phyloP scores from a whole-genome alignment of 2,113 vertebrate species.

The Pyxicephalus adspersus region DNA sequence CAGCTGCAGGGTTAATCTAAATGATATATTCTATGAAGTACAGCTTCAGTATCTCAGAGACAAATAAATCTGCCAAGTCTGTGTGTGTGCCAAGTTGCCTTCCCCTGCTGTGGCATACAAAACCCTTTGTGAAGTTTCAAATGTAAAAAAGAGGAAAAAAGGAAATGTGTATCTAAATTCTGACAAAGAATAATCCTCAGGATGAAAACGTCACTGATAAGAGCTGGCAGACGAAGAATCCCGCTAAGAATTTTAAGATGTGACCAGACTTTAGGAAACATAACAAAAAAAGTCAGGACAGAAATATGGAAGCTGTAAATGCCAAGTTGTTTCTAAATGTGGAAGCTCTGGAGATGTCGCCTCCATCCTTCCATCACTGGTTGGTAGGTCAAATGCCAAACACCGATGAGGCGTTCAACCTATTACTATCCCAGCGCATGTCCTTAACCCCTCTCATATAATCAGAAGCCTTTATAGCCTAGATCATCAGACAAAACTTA shows the following conservation, averaged over 20 bases:
- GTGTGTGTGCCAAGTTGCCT: slow-evolving; percentile 20
- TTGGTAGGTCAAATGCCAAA: too few relatives aligned
- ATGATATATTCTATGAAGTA: slow-evolving; percentile 32
- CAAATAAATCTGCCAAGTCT: slow-evolving; percentile 24
- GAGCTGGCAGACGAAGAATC: slow-evolving; percentile 16
- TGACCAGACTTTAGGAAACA: slow-evolving; percentile 5
- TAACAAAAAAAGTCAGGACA: too few relatives aligned
- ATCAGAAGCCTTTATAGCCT: too few relatives aligned
- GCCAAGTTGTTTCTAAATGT: too few relatives aligned
- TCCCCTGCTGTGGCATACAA: slow-evolving; percentile 14
- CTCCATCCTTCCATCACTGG: too few relatives aligned
- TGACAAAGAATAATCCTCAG: slow-evolving; percentile 18
- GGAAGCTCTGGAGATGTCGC: too few relatives aligned
- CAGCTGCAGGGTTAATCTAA: slow-evolving; percentile 28
- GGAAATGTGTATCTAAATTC: slow-evolving; percentile 2
- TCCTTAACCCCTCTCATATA: too few relatives aligned
- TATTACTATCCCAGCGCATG: too few relatives aligned
- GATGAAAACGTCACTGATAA: slow-evolving; percentile 13
- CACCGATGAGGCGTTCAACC: too few relatives aligned
- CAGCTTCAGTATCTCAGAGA: slow-evolving; percentile 23
- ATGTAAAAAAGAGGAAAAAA: slow-evolving; percentile 3
- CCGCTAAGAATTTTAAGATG: slow-evolving; percentile 15
- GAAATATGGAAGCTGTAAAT: too few relatives aligned
- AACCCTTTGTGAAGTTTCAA: slow-evolving; percentile 28
- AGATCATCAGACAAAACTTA: too few relatives aligned